Evolutionary conservation across 1,140 invertebrate species (phyloP), one percentile per base, ranked within the genome.

Genomic region (Aphaenogaster ashmeadi): DNA sequence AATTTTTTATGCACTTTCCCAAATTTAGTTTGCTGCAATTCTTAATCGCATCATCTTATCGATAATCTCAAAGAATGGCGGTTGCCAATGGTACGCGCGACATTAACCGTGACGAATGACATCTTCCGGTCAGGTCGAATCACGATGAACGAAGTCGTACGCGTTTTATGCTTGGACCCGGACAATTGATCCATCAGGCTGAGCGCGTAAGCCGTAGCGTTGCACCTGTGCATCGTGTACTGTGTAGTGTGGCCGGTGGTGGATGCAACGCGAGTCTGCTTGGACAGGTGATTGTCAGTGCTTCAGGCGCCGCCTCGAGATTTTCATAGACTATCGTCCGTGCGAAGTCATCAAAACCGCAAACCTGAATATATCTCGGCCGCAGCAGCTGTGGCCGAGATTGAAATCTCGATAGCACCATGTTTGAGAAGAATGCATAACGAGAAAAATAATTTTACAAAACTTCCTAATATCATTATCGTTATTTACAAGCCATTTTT

Each of bases 221-320:
- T 72, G 90, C 92, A 94, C 92, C 93, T 94, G 92, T 90, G 88
- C 87, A 83, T 50, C 77, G 38, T 74, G 33, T 21, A 79, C 56
- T 27, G 36, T 52, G 77, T 47, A 47, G 54, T 7, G 56, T 52
- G 64, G 52, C 80, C 47, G 69, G 47, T 56, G 67, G 54, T 88
- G 87, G 62, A 84, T 85, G 74, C 87, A 88, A 89, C 87, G 88
- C 88, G 91, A 92, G 91, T 92, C 92, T 91, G 62, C 60, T 85
- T 81, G 85, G 94, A 95, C 94, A 94, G 94, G 93, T 95, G 94
- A 95, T 94, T 95, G 94, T 94, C 94, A 94, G 93, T 93, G 92
- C 93, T 91, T 52, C 56, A 69, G 88, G 93, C 93, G 86, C 78
- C 84, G 93, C 92, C 92, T 87, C 74, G 87, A 92, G 93, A 92